Evolutionary conservation across 2,888 invertebrate genomes (phyloP).

Genomic region (Lepidochrysops patricia): DNA sequence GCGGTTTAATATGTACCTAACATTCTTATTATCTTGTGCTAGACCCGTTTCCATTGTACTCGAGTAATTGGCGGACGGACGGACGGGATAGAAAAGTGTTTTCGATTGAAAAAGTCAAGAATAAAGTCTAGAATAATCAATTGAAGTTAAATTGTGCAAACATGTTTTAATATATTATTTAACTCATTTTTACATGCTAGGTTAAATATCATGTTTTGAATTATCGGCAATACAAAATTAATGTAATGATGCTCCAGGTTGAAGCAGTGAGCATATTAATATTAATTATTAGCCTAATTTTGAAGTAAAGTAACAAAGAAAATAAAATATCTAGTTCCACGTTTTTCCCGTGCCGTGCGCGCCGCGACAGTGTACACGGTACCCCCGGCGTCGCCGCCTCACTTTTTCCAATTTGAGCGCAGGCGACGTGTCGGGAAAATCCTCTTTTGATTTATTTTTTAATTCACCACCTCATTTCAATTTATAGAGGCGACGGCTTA

Average conservation of each 20-base stretch:
- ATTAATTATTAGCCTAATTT: too few relatives aligned
- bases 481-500: conserved; percentile 48
- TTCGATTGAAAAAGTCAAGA: too few relatives aligned
- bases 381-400: conserved; percentile 25
- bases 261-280: too few relatives aligned
- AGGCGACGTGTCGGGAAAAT: conserved; percentile 64
- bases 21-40: conserved; percentile 57
- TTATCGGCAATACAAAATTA: too few relatives aligned
- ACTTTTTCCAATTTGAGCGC: conserved; percentile 63
- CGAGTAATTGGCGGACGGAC: background rate
- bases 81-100: too few relatives aligned
- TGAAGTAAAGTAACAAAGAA: too few relatives aligned
- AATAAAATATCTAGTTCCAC: too few relatives aligned
- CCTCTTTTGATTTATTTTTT: conserved; percentile 74
- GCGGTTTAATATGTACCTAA: conserved; percentile 60
- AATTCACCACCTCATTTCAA: conserved; percentile 70
- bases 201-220: too few relatives aligned
- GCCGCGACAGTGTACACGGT: background rate
- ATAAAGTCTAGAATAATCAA: too few relatives aligned
- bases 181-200: too few relatives aligned
- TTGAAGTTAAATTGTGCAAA: too few relatives aligned
- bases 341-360: background rate
- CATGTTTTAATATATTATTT: background rate
- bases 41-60: conserved; percentile 30
- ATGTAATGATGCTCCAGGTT: too few relatives aligned